Percentiles rank a stretch among this genome's conserved stretches.
Conservation (phyloP, 2,797 vertebrate genomes). For the Anas acuta region DNA sequence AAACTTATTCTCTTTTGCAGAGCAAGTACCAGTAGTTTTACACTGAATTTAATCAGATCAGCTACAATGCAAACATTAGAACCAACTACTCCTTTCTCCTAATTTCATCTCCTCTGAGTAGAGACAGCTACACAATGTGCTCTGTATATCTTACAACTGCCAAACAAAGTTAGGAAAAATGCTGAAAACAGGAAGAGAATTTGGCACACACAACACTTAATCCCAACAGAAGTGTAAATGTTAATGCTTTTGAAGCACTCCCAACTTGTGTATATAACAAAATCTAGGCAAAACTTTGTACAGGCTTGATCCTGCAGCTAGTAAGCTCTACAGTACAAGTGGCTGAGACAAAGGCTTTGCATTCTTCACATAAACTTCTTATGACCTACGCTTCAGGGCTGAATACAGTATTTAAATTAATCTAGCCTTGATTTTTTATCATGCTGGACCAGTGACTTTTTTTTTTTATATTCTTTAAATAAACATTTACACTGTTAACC, state of each 20-base stretch:
- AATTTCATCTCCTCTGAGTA: background rate
- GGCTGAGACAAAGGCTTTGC: background rate
- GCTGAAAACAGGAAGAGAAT: slow-evolving; percentile 28
- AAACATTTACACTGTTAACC: slow-evolving; percentile 43
- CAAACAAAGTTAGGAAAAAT: slow-evolving; percentile 10
- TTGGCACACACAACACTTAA: slow-evolving; percentile 31
- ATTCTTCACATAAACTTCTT: slow-evolving; percentile 54
- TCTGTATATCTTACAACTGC: background rate
- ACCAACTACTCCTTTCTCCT: background rate
- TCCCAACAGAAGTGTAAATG: slow-evolving; percentile 5
- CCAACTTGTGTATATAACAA: background rate
- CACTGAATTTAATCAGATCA: background rate
- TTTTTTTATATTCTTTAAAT: background rate
- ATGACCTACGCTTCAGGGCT: slow-evolving; percentile 8
- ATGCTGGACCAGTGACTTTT: background rate
- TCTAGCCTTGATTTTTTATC: slow-evolving; percentile 46
- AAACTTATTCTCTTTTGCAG: background rate
- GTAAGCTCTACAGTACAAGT: background rate
- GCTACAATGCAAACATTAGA: background rate
- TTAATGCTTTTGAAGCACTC: slow-evolving; percentile 4
- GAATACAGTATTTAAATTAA: slow-evolving; percentile 40
- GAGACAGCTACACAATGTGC: rapidly evolving
- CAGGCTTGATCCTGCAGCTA: background rate
- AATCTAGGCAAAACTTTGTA: slow-evolving; percentile 13
- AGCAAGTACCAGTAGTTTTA: background rate